Evolutionary conservation across 2,113 vertebrate genomes (phyloP).

Genomic region (Prietella phreatophila): DNA sequence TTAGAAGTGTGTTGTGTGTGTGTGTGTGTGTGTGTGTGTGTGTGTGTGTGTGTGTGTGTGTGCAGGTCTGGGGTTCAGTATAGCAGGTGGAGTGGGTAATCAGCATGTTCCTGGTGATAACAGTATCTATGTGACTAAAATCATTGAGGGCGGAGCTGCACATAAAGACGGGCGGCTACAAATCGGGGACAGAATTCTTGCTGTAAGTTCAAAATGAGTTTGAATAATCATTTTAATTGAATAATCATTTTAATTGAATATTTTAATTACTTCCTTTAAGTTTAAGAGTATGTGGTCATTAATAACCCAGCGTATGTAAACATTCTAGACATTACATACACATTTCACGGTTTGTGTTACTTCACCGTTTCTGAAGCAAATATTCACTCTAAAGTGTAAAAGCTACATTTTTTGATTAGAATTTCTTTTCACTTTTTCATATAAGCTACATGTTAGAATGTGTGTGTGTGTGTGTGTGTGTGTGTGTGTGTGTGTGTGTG

Average conservation of each 20-base stretch:
- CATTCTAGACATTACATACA: neutral
- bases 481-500: constrained; percentile 29
- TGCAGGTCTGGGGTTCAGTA: constrained; percentile 85
- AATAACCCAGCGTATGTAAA: neutral
- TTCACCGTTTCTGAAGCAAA: neutral
- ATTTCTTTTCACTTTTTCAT: neutral
- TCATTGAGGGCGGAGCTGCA: constrained; percentile 83
- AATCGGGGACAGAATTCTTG: constrained; percentile 87
- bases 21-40: constrained; percentile 13
- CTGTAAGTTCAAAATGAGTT: constrained; percentile 63
- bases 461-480: constrained; percentile 35
- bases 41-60: constrained; percentile 30
- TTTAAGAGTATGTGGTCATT: neutral
- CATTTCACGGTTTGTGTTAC: neutral
- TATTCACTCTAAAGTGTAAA: neutral
- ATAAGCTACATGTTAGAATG: neutral
- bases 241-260: neutral
- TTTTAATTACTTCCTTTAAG: neutral
- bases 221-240: neutral
- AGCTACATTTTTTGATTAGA: neutral
- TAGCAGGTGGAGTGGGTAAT: constrained; percentile 83
- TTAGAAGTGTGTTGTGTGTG: constrained; percentile 17
- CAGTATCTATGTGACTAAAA: constrained; percentile 88
- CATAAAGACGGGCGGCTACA: constrained; percentile 83
- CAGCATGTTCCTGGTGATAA: constrained; percentile 86